These are phyloP conservation scores for Heliconius nattereri DNA, from an alignment of 1,140 invertebrate species.

Conservation along the genomic window DNA sequence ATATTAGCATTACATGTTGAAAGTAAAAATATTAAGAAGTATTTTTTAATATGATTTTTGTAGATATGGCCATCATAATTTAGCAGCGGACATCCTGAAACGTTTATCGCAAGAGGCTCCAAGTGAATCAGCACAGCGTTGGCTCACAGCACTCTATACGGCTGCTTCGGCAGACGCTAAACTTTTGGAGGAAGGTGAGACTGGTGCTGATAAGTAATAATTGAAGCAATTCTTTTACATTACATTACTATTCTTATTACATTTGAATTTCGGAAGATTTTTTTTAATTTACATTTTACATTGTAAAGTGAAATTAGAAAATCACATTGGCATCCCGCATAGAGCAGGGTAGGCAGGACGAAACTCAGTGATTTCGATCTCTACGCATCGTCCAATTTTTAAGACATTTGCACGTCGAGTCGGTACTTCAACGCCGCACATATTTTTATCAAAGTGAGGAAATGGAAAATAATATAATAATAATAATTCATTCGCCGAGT, in stretches of 20 bases:
- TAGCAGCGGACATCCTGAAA: constrained; percentile 86
- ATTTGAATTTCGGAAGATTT: not conserved
- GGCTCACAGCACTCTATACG: constrained; percentile 90
- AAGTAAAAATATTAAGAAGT: not conserved
- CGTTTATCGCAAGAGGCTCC: constrained; percentile 88
- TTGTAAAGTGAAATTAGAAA: too few species aligned
- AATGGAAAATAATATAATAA: too few species aligned
- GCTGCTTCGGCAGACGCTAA: constrained; percentile 85
- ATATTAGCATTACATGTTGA: too few species aligned
- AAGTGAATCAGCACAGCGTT: constrained; percentile 95
- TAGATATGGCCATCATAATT: constrained; percentile 90
- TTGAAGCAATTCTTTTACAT: not conserved
- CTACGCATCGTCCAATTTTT: too few species aligned
- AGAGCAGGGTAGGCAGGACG: too few species aligned
- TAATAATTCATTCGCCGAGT: too few species aligned
- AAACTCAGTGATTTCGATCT: too few species aligned
- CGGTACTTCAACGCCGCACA: too few species aligned
- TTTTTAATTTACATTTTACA: too few species aligned
- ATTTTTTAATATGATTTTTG: not conserved
- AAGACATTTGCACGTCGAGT: too few species aligned
- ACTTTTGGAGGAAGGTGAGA: constrained; percentile 54
- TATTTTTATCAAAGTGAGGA: too few species aligned
- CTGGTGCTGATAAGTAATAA: not conserved
- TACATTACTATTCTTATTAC: not conserved
- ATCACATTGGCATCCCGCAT: too few species aligned